phyloP scores from a whole-genome alignment of 2,113 vertebrate genomes.

The Tetrao urogallus region DNA sequence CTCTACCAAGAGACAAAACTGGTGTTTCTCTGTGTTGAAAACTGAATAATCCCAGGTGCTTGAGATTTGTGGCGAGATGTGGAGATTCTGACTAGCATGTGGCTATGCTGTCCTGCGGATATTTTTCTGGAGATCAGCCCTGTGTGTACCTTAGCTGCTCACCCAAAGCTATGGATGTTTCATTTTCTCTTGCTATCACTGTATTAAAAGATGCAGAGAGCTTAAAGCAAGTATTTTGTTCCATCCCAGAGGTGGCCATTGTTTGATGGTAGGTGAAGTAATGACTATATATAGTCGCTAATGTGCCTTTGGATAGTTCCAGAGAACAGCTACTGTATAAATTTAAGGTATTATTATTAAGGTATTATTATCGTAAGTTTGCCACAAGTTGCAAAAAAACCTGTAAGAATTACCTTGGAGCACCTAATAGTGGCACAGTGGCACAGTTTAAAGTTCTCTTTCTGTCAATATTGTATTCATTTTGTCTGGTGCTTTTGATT shows the following conservation, averaged over 20 bases:
- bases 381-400: conserved; percentile 66
- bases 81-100: neutral
- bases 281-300: conserved; percentile 75
- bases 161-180: conserved; percentile 17
- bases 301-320: conserved; percentile 69
- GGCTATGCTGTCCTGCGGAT: neutral
- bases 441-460: conserved; percentile 36
- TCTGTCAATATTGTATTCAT: conserved; percentile 65
- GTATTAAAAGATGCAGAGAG: conserved; percentile 55
- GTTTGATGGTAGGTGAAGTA: conserved; percentile 58
- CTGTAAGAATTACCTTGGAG: conserved; percentile 59
- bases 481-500: conserved; percentile 77
- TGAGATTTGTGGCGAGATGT: neutral
- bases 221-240: conserved; percentile 47
- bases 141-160: conserved; percentile 45
- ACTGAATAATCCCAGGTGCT: neutral
- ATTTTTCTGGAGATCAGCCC: conserved; percentile 33
- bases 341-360: conserved; percentile 75
- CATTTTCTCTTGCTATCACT: conserved; percentile 29
- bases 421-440: conserved; percentile 33
- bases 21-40: neutral
- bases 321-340: conserved; percentile 67
- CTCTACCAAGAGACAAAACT: neutral
- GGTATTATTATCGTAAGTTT: conserved; percentile 75
- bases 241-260: conserved; percentile 55